These are phyloP conservation scores for Tiaroga cobitis DNA, from an alignment of 2,797 vertebrate species.

Conservation along the genomic window DNA sequence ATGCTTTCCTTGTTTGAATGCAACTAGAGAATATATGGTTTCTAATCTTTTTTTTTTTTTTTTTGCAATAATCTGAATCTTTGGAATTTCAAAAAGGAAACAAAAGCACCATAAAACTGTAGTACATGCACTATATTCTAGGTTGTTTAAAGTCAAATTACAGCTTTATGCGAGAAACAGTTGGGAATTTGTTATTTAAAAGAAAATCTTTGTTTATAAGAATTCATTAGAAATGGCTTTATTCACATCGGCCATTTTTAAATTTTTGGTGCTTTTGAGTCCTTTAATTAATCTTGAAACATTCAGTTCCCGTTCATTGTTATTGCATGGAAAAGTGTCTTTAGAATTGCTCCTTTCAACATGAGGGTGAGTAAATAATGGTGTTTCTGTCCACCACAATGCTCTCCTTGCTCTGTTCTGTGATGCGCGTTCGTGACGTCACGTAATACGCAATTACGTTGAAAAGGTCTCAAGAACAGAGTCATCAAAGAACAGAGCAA, in stretches of 20 bases:
- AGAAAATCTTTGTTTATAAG: too few relatives aligned
- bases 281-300: not conserved
- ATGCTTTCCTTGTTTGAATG: not conserved
- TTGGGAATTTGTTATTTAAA: not conserved
- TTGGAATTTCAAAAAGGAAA: not conserved
- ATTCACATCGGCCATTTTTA: not conserved
- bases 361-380: not conserved
- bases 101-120: not conserved
- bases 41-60: not conserved
- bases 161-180: not conserved
- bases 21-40: not conserved
- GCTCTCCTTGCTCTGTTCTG: too few relatives aligned
- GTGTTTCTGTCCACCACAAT: not conserved
- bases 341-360: not conserved
- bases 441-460: too few relatives aligned
- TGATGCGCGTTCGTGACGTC: too few relatives aligned
- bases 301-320: not conserved
- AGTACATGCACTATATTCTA: not conserved
- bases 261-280: not conserved
- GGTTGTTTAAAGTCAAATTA: not conserved
- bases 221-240: not conserved
- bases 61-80: not conserved
- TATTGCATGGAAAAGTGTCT: not conserved
- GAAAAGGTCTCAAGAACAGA: too few relatives aligned
- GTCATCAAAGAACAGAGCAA: too few relatives aligned